phyloP scores from a whole-genome alignment of 2,113 vertebrate species.

The Corvus moneduloides region DNA sequence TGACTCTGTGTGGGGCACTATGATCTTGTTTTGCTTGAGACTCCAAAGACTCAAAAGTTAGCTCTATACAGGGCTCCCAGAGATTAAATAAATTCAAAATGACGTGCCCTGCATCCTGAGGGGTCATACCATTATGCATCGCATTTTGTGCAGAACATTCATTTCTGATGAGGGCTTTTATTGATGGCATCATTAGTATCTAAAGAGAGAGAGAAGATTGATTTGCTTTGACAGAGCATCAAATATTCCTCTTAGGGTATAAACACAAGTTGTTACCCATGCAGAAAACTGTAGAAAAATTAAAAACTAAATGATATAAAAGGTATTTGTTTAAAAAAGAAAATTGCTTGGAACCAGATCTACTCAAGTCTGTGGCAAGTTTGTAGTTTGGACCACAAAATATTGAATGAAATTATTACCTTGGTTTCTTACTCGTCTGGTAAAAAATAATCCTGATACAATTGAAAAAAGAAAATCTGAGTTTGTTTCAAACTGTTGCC shows the following conservation, averaged over 20 bases:
- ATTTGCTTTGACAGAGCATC: slow-evolving; percentile 32
- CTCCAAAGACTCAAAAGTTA: slow-evolving; percentile 3
- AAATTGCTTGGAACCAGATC: not conserved
- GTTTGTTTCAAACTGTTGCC: not conserved
- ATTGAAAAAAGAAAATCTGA: not conserved
- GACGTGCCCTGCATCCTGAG: slow-evolving; percentile 22
- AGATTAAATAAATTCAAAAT: slow-evolving; percentile 42
- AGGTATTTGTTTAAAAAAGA: not conserved
- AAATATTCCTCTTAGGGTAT: not conserved
- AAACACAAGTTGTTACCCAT: not conserved
- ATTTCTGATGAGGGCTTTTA: slow-evolving; percentile 6
- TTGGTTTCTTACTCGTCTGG: not conserved
- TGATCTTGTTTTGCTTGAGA: slow-evolving; percentile 13
- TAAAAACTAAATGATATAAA: not conserved
- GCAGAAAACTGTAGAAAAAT: not conserved
- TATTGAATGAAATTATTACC: not conserved
- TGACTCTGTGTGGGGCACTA: not conserved
- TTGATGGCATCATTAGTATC: slow-evolving; percentile 42
- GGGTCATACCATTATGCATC: slow-evolving; percentile 21
- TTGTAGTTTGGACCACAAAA: not conserved
- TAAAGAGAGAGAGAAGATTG: not conserved
- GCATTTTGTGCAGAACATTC: slow-evolving; percentile 14
- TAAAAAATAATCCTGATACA: not conserved
- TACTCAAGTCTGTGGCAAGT: not conserved
- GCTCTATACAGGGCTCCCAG: not conserved